Evolutionary conservation across 2,113 vertebrate genomes (phyloP).

Genomic region (Nesogale talazaci): DNA sequence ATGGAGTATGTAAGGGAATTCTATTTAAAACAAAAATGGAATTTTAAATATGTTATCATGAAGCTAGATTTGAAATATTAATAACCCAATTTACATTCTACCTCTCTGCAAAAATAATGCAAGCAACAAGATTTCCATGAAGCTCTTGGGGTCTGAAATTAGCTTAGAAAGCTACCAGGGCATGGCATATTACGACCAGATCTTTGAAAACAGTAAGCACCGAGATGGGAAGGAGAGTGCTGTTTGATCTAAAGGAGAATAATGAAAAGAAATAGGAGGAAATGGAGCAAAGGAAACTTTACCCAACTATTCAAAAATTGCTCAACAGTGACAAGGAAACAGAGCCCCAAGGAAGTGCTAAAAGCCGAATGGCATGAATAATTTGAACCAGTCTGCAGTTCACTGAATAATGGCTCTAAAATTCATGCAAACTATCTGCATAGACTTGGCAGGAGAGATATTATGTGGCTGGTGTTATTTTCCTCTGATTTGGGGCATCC

Average conservation of each 20-base stretch:
- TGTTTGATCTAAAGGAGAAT: slow-evolving; percentile 49
- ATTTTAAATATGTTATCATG: slow-evolving; percentile 55
- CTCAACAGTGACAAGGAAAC: slow-evolving; percentile 36
- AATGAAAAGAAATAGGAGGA: slow-evolving; percentile 60
- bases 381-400: slow-evolving; percentile 32
- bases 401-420: slow-evolving; percentile 38
- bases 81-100: slow-evolving; percentile 69
- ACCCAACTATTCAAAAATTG: slow-evolving; percentile 21
- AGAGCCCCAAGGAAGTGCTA: slow-evolving; percentile 31
- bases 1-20: slow-evolving; percentile 44
- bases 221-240: slow-evolving; percentile 18
- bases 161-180: slow-evolving; percentile 41
- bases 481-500: slow-evolving; percentile 29
- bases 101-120: slow-evolving; percentile 58
- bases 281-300: slow-evolving; percentile 61
- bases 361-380: slow-evolving; percentile 47
- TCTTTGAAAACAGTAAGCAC: slow-evolving; percentile 29
- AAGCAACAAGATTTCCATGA: slow-evolving; percentile 57
- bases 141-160: slow-evolving; percentile 49
- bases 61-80: slow-evolving; percentile 77
- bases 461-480: not conserved
- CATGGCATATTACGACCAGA: not conserved
- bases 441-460: not conserved
- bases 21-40: slow-evolving; percentile 68
- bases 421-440: not conserved